Conservation (phyloP, 2,113 vertebrate species). For the Epinephelus fuscoguttatus region DNA sequence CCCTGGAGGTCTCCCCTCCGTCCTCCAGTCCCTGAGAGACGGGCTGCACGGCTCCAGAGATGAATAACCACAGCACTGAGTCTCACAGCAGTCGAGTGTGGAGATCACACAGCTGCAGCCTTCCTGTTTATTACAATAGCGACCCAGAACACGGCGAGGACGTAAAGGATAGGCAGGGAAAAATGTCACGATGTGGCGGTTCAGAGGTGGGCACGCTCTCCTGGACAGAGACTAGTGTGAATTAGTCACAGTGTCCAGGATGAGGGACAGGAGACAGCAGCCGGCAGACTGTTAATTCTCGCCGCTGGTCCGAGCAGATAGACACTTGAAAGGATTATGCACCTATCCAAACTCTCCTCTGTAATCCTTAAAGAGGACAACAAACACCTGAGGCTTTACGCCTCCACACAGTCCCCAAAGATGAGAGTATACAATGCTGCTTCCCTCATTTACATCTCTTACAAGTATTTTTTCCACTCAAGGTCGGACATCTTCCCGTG, state of each 20-base stretch:
- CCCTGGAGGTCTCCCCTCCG: constrained; percentile 58
- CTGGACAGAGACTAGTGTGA: constrained; percentile 26
- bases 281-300: constrained; percentile 39
- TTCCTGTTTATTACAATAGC: constrained; percentile 38
- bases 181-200: constrained; percentile 15
- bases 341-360: constrained; percentile 47
- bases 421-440: constrained; percentile 28
- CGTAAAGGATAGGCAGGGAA: neutral
- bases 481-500: constrained; percentile 48
- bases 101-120: constrained; percentile 56
- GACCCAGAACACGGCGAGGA: constrained; percentile 32
- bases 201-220: constrained; percentile 17
- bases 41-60: constrained; percentile 45
- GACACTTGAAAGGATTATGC: constrained; percentile 61
- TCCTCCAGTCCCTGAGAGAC: constrained; percentile 67
- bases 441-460: constrained; percentile 63
- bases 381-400: constrained; percentile 65
- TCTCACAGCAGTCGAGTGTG: constrained; percentile 60
- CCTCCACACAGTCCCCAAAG: constrained; percentile 56
- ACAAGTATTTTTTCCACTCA: constrained; percentile 43
- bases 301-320: constrained; percentile 31
- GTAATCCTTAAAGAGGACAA: constrained; percentile 68
- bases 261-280: neutral
- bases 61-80: constrained; percentile 57
- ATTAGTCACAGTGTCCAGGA: constrained; percentile 16